Evolutionary conservation across 2,797 vertebrate species (phyloP), one percentile per base, ranked within the genome.

Genomic region (Aplochiton taeniatus): DNA sequence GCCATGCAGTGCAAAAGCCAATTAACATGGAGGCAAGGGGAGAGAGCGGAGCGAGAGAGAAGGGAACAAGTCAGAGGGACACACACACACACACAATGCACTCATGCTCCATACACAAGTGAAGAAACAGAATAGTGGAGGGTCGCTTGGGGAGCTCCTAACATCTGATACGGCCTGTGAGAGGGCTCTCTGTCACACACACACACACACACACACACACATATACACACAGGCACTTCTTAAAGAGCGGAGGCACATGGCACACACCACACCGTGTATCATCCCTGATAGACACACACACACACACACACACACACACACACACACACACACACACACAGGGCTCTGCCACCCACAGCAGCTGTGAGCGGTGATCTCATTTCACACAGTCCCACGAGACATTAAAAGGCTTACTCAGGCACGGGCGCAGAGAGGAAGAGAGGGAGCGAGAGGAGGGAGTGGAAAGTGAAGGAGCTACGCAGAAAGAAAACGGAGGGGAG

Each of bases 311-410:
- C 58, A 55, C 18, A 55, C 53, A 19, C 8, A 55, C 11, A 18
- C 41, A 14, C 4, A 42, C 14, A 9, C 9, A 13, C 11, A 20
- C 57, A 59, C 44, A 12, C 8, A 18, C 45, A 17, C 8, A 8
- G 0, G 14, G 46, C 59, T 8, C 14, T 31, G 59, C 47, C 59
- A 61, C 46, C 47, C 59, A 61, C 59, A 61, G 59, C 59, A 50
- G 59, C 59, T 61, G 59, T 61, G 59, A 61, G 46, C 47, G 41
- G 59, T 61, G 59, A 61, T 61, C 59, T 61, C 59, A 50, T 61
- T 61, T 61, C 59, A 61, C 59, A 61, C 59, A 31, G 19, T 61
- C 46, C 19, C 59, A 61, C 47, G 66, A 17, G 42, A 42, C 13
- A 11, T 7, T 49, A 31, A 49, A 50, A 45, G 57, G 42, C 57